A percentile compares a stretch with the other conserved stretches of the same genome.
Conservation (phyloP, 2,113 vertebrate species). For the Pterocles burchelli region DNA sequence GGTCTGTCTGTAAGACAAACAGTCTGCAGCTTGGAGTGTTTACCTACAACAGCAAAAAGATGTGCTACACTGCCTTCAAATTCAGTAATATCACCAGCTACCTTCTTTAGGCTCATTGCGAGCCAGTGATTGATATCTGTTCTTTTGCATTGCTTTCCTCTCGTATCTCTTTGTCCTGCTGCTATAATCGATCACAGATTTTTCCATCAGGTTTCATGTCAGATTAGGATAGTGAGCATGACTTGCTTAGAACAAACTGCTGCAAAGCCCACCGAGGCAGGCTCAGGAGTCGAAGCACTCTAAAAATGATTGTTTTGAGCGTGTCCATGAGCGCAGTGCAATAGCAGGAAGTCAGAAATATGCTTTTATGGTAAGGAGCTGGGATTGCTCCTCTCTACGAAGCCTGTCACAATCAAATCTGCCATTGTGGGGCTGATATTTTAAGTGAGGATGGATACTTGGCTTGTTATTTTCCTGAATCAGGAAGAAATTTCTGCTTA, state of each 20-base stretch:
- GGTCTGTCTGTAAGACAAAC: slow-evolving; percentile 39
- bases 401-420: neutral
- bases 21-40: slow-evolving; percentile 20
- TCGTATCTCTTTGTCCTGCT: slow-evolving; percentile 52
- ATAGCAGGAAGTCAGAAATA: neutral
- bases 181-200: slow-evolving; percentile 70
- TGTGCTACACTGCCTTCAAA: slow-evolving; percentile 48
- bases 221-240: slow-evolving; percentile 72
- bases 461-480: neutral
- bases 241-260: slow-evolving; percentile 75
- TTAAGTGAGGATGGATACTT: neutral
- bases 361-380: neutral
- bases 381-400: neutral
- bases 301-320: slow-evolving; percentile 58
- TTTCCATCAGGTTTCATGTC: slow-evolving; percentile 77
- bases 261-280: slow-evolving; percentile 72
- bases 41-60: slow-evolving; percentile 30
- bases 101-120: neutral
- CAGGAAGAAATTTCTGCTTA: neutral
- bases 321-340: neutral
- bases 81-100: slow-evolving; percentile 1
- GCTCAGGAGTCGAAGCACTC: slow-evolving; percentile 66
- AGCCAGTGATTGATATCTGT: slow-evolving; percentile 60
- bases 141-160: slow-evolving; percentile 46
- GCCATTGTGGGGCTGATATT: neutral